Evolutionary conservation across 2,113 vertebrate genomes (phyloP).

Genomic region (Hydrochoerus hydrochaeris): DNA sequence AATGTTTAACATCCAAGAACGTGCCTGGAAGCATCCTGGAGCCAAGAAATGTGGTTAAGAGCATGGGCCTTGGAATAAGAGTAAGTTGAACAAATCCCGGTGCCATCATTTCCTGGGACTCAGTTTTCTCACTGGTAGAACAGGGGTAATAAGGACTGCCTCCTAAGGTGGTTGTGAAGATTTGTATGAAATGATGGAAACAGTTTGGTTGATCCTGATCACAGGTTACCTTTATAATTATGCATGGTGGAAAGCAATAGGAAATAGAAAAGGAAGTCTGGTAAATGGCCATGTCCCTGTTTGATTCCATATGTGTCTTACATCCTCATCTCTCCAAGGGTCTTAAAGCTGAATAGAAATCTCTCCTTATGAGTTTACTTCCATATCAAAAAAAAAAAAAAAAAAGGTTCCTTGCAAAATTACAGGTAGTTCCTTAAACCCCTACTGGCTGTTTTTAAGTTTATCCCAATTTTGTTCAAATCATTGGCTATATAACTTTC

Average conservation of each 20-base stretch:
- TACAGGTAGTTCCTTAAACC: background rate
- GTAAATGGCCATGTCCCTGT: accelerated
- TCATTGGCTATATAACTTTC: background rate
- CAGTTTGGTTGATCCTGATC: background rate
- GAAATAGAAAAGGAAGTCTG: background rate
- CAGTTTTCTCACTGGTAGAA: background rate
- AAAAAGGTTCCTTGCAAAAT: background rate
- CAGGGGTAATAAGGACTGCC: background rate
- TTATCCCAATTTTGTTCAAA: constrained; percentile 18
- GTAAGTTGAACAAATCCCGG: background rate
- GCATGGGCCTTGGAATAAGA: background rate
- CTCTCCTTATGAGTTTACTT: background rate
- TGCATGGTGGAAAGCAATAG: background rate
- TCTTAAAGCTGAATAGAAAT: background rate
- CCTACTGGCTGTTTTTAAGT: background rate
- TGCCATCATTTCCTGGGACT: background rate
- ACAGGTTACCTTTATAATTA: background rate
- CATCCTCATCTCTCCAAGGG: background rate
- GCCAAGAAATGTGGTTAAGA: background rate
- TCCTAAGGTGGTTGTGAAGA: background rate
- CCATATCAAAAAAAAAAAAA: background rate
- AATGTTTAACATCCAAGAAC: background rate
- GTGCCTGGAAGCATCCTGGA: background rate
- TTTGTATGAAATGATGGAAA: background rate
- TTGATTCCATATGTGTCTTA: background rate